Evolutionary conservation across 2,797 vertebrate species (phyloP), one percentile per base, ranked within the genome.

Genomic region (Lates japonicus): DNA sequence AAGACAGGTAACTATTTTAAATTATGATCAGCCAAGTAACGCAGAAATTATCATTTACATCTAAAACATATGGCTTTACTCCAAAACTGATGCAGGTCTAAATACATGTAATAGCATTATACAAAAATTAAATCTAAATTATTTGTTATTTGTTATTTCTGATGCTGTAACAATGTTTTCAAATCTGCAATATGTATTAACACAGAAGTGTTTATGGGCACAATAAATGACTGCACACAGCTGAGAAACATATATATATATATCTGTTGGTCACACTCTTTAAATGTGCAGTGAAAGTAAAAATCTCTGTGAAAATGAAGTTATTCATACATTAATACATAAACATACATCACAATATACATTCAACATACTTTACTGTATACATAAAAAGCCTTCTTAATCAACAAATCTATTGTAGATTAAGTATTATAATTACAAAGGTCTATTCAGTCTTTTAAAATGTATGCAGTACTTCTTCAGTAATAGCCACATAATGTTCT

Each of bases 401-500:
- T 19, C 52, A 44, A 5, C 5, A 31, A 31, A 37, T 44, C 16
- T 22, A 49, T 61, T n/a, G n/a, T 22, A 41, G 44, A 13, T 52
- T 55, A 10, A 22, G 7, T 5, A 70, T 54, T 41, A 52, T 12
- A 46, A 35, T 65, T 17, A 35, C 42, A 42, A 60, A 49, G 31
- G 48, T 51, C 5, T 37, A 51, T 54, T 17, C 14, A 31, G 17
- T 70, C 39, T 66, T 17, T n/a, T 74, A 13, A 62, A 74, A 59
- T 72, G 13, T 54, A 35, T 37, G 10, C 25, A 63, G 63, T 39
- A 42, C 6, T 55, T 64, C 39, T 60, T 69, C 37, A 22, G 0
- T 73, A 67, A 66, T 48, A 65, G 61, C 35, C 64, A 67, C 57
- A 71, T 7, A 29, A 57, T 60, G 14, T 20, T 70, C 42, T 55